phyloP scores from a whole-genome alignment of 2,797 vertebrate species.

The Vultur gryphus region DNA sequence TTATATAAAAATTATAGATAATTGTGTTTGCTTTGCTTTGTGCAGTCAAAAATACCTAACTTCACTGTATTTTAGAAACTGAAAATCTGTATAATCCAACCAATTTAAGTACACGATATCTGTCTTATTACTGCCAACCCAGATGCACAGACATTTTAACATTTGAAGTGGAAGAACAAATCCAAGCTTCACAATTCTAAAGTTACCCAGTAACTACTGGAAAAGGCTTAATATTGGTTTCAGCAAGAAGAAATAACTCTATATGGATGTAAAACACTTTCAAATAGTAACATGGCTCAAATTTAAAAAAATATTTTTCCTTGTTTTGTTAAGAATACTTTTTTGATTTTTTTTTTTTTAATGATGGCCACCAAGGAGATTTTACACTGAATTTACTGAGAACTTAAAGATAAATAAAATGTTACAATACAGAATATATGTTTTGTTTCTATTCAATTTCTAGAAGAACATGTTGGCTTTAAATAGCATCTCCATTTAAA shows the following conservation, averaged over 20 bases:
- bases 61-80: neutral
- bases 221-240: neutral
- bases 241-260: neutral
- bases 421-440: slow-evolving; percentile 20
- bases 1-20: neutral
- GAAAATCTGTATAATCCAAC: neutral
- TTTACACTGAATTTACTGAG: neutral
- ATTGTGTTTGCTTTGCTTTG: neutral
- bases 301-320: neutral
- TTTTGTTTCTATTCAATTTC: neutral
- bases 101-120: neutral
- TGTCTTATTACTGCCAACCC: neutral
- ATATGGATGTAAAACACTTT: neutral
- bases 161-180: neutral
- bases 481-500: slow-evolving; percentile 31
- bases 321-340: neutral
- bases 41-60: neutral
- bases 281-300: neutral
- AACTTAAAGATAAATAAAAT: slow-evolving; percentile 31
- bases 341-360: neutral
- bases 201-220: neutral
- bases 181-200: neutral
- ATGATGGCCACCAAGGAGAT: neutral
- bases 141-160: neutral
- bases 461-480: neutral